Evolutionary conservation across 2,113 vertebrate genomes (phyloP), one percentile per base, ranked within the genome.

Genomic region (Rhabdomys dilectus): DNA sequence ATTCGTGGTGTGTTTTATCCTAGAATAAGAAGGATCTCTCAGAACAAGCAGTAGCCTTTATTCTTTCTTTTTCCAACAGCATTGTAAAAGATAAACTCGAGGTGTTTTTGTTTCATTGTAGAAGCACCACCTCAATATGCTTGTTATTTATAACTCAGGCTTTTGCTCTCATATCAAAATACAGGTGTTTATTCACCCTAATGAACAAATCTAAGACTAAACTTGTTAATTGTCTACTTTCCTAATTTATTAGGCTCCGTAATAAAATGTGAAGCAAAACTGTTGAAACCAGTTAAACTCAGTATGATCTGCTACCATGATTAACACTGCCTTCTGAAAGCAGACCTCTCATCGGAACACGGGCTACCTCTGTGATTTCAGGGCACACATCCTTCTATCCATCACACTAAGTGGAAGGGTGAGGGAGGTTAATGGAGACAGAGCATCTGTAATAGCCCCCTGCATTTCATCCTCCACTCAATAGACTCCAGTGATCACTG

Each of bases 351-450:
- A 94, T 56, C 42, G 42, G 78, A 94, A 68, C 24, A 90, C 0
- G 0, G 86, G 36, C 82, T 80, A 89, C 86, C 89, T 88, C 48
- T 82, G 78, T 73, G 82, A 96, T 92, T 85, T 96, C 6, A 0
- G 91, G 86, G 80, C 96, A 96, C 91, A 96, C 77, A 96, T 73
- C 95, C 80, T 42, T 97, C 95, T 62, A 97, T 95, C 93, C 91
- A 92, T 98, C 98, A 98, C 64, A 91, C 3, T 85, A 97, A 97
- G 96, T 93, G 53, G 77, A 98, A 98, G 96, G 84, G 88, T 96
- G 88, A 96, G 21, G 75, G 12, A 97, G 93, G 96, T 97, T 98
- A 98, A 98, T 48, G 97, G 88, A 98, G 89, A 97, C 0, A 12
- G 86, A 98, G 95, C 60, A 93, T 80, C 95, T 90, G 62, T 89